Evolutionary conservation across 2,797 vertebrate species (phyloP).

Genomic region (Morelia viridis): DNA sequence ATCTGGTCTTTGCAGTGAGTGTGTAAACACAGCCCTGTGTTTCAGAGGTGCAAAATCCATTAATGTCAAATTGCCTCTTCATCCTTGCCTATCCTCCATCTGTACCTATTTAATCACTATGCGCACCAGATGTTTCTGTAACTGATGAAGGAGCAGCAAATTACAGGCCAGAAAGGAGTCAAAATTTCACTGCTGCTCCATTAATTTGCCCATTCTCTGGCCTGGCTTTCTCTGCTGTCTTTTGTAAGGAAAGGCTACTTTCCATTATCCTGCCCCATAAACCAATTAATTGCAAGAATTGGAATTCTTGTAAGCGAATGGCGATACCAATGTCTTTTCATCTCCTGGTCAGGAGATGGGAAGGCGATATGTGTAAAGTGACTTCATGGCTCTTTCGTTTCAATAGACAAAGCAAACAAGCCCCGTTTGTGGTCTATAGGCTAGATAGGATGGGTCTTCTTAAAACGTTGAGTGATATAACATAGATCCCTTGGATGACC

Average conservation of each 20-base stretch:
- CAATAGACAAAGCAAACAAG: no score
- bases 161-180: background rate
- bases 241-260: background rate
- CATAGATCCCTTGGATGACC: no score
- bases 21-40: slow-evolving; percentile 6
- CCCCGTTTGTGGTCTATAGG: no score
- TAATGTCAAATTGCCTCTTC: slow-evolving; percentile 13
- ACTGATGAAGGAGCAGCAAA: slow-evolving; percentile 10
- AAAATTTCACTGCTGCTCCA: background rate
- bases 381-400: no score
- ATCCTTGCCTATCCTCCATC: slow-evolving; percentile 26
- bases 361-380: background rate
- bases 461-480: no score
- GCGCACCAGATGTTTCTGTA: slow-evolving; percentile 19
- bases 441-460: no score
- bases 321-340: no score
- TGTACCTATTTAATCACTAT: slow-evolving; percentile 29
- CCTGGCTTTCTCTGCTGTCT: background rate
- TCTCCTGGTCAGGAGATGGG: background rate
- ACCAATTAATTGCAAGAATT: background rate
- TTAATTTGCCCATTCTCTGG: background rate
- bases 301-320: no score
- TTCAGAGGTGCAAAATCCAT: slow-evolving; percentile 27
- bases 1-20: slow-evolving; percentile 7
- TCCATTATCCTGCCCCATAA: background rate